Evolutionary conservation across 2,888 invertebrate genomes (phyloP).

Genomic region (Lepidocyrtoides sp.): DNA sequence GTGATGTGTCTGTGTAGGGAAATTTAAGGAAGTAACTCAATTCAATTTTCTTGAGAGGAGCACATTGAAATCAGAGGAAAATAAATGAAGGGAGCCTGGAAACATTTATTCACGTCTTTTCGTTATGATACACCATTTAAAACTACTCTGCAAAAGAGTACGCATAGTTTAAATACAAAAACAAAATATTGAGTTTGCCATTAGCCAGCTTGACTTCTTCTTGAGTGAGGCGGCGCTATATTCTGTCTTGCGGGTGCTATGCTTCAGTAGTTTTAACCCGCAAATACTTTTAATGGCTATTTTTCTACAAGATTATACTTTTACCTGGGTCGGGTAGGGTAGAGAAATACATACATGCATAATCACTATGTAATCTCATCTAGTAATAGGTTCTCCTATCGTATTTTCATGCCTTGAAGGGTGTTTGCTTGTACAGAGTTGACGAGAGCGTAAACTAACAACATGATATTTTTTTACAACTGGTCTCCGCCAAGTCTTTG

Average conservation of each 20-base stretch:
- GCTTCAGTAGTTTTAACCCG: background rate
- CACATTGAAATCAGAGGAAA: conserved; percentile 65
- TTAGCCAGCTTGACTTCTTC: background rate
- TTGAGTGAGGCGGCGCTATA: no score
- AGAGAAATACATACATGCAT: conserved; percentile 1
- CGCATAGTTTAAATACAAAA: conserved; percentile 5
- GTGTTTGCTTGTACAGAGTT: conserved; percentile 12
- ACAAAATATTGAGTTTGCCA: background rate
- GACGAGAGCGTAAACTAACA: background rate
- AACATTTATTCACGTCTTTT: conserved; percentile 58
- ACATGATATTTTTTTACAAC: conserved; percentile 18
- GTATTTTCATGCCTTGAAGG: conserved; percentile 55
- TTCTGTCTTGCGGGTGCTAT: background rate
- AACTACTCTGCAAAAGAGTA: background rate
- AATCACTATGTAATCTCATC: background rate
- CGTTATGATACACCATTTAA: conserved; percentile 44
- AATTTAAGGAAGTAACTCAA: conserved; percentile 25
- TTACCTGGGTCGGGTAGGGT: no score
- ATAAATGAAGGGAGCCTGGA: conserved; percentile 68
- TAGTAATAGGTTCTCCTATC: background rate
- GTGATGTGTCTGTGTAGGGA: background rate
- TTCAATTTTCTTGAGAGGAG: conserved; percentile 51
- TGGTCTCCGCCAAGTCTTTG: conserved; percentile 21
- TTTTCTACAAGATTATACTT: conserved; percentile 7
- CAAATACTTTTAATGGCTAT: background rate